phyloP scores from a whole-genome alignment of 2,113 vertebrate species.

The Grus americana region DNA sequence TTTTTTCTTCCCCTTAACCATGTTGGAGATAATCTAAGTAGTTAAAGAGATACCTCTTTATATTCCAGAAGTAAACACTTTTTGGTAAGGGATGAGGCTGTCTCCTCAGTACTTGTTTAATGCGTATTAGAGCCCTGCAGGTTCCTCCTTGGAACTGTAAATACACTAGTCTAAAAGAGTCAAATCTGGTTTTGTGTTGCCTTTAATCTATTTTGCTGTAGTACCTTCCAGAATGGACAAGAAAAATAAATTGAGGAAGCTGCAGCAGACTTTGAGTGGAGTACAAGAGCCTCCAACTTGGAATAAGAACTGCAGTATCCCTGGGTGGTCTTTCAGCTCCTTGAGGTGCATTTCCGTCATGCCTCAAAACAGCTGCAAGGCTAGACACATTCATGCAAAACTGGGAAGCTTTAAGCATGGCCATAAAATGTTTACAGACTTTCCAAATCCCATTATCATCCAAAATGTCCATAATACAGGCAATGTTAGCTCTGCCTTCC shows the following conservation, averaged over 20 bases:
- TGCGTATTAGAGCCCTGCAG: not conserved
- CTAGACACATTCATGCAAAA: not conserved
- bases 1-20: not conserved
- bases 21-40: not conserved
- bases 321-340: not conserved
- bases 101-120: not conserved
- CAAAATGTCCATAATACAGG: not conserved
- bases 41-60: not conserved
- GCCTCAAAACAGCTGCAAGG: not conserved
- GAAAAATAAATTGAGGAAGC: not conserved
- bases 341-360: not conserved
- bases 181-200: not conserved
- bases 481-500: not conserved
- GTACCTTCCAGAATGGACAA: not conserved
- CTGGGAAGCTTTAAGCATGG: not conserved
- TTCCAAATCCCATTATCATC: not conserved
- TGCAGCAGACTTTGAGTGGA: not conserved
- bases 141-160: not conserved
- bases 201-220: not conserved
- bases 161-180: not conserved
- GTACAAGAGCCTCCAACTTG: not conserved
- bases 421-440: not conserved
- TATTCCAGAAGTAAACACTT: not conserved
- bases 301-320: not conserved
- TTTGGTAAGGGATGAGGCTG: not conserved